Conservation (phyloP, 2,888 invertebrate genomes). For the Cephus spinipes region DNA sequence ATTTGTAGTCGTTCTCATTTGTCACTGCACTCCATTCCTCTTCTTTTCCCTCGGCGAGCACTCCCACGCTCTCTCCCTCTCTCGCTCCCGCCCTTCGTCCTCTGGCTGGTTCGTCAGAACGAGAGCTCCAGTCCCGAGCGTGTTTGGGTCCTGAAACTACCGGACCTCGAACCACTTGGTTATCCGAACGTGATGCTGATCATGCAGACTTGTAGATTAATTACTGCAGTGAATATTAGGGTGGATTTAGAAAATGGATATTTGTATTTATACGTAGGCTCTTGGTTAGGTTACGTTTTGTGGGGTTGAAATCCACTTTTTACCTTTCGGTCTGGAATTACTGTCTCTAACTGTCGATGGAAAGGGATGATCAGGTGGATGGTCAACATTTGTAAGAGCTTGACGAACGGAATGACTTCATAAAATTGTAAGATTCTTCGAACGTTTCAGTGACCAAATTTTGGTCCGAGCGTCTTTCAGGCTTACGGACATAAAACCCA, state of each 20-base stretch:
- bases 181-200: neutral
- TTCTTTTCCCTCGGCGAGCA: conserved; percentile 1
- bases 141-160: neutral
- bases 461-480: conserved; percentile 7
- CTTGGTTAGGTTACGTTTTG: neutral
- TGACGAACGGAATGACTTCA: conserved; percentile 36
- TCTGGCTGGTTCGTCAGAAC: conserved; percentile 4
- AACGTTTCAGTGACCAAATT: conserved; percentile 30
- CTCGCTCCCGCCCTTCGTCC: conserved; percentile 19
- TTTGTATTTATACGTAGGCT: no score
- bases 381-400: neutral
- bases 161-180: neutral
- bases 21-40: conserved; percentile 52
- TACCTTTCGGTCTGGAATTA: neutral
- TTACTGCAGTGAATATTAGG: neutral
- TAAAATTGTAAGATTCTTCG: conserved; percentile 40
- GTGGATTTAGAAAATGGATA: no score
- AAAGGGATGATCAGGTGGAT: neutral
- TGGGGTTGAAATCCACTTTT: neutral
- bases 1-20: conserved; percentile 62
- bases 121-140: neutral
- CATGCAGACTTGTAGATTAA: neutral
- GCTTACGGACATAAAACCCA: conserved; percentile 16
- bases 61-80: conserved; percentile 15
- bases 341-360: neutral